Base-by-base conservation (phyloP, 2,797 vertebrate genomes). In the Ctenopoma kingsleyae region DNA sequence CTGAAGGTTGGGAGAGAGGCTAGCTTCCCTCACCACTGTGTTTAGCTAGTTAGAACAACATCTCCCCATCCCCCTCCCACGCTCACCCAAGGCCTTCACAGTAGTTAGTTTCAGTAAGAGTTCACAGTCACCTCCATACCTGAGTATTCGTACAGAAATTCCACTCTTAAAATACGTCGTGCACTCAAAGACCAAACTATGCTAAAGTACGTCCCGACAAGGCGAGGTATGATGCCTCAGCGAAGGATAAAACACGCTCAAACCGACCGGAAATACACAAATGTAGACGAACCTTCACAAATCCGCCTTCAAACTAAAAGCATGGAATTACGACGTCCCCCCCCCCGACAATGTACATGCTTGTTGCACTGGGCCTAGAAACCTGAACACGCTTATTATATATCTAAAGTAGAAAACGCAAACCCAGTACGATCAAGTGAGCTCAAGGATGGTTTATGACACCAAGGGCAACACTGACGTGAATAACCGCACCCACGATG, bases 271-370 rank as follows among this genome's bases (percentile, higher is more conserved):
- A 85, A 71, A 43, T 54, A 48, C 8, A 62, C 17, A 2, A n/a
- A 48, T 0, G 8, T 22, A 11, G 2, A 35, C 48, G 1, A 3
- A 13, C n/a, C 13, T 0, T 32, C 11, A 43, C 2, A 11, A 4
- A 17, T 5, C 0, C 4, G 0, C 9, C 35, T 81, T 84, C 82
- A 74, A 40, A 80, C 48, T 84, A 88, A 84, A 67, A 65, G 41
- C 36, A 17, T 19, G 0, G 1, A 2, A 6, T 20, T 8, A 2
- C 25, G 12, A 16, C 1, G 1, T 8, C n/a, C 17, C 11, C 10
- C 10, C 35, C 13, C 8, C 17, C n/a, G n/a, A n/a, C n/a, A n/a
- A n/a, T n/a, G 17, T 6, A 7, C 16, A 1, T 17, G 0, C 1
- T 17, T 43, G 6, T 2, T n/a, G 41, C 5, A 43, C 7, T 19